A percentile compares a stretch with the other conserved stretches of the same genome.
These are phyloP conservation scores for Nematostella vectensis DNA, from an alignment of 92 coral and sea anemone genomes.

Conservation along the genomic window DNA sequence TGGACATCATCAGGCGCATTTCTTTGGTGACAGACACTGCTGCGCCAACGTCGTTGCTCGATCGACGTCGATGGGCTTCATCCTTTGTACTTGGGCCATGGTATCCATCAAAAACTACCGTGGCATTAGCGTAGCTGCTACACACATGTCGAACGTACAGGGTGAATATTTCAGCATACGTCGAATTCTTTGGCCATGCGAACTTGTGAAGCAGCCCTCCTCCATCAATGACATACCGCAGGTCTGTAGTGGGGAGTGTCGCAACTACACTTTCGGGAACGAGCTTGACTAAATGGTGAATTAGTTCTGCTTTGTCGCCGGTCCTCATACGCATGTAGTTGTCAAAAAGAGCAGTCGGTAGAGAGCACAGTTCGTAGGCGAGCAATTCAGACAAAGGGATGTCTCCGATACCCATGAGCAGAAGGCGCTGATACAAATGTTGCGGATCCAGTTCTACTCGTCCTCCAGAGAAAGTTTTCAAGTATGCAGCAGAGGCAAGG, in stretches of 20 bases:
- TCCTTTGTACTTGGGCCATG: constrained; percentile 7
- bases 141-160: constrained; percentile 18
- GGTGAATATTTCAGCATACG: constrained; percentile 16
- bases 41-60: no score
- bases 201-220: constrained; percentile 20
- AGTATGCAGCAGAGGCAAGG: constrained; percentile 13
- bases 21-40: constrained; percentile 2
- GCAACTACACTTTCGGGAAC: constrained; percentile 9
- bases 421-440: constrained; percentile 21
- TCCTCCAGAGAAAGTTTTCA: constrained; percentile 12
- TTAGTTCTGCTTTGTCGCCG: constrained; percentile 15
- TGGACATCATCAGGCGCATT: no score
- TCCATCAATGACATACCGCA: constrained; percentile 18
- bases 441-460: constrained; percentile 17
- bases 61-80: constrained; percentile 18
- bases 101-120: constrained; percentile 15
- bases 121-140: constrained; percentile 4
- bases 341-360: constrained; percentile 19
- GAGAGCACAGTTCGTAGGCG: constrained; percentile 14
- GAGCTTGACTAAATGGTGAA: constrained; percentile 6
- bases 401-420: constrained; percentile 19
- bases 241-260: constrained; percentile 6
- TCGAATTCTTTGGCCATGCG: constrained; percentile 27
- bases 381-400: constrained; percentile 24
- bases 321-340: constrained; percentile 10